phyloP scores from a whole-genome alignment of 92 coral and sea anemone species.

The Bergia puertoricense region DNA sequence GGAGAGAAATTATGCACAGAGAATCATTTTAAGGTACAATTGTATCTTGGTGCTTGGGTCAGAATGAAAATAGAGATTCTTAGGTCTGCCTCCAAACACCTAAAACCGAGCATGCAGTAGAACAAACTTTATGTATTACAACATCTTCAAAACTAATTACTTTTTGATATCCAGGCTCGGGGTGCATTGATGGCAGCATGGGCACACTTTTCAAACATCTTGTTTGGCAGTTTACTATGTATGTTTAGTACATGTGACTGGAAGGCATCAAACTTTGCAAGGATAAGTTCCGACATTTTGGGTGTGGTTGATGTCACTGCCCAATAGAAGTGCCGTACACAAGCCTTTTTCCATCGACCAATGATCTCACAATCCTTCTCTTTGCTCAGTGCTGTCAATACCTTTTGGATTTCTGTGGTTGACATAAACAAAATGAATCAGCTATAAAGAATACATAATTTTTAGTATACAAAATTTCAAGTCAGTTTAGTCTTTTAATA shows the following conservation, averaged over 20 bases:
- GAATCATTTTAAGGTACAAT: background rate
- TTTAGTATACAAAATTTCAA: no score
- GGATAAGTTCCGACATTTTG: background rate
- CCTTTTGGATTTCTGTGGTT: constrained; percentile 38
- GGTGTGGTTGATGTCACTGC: constrained; percentile 34
- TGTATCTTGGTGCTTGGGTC: background rate
- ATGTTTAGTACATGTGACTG: background rate
- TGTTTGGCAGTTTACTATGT: constrained; percentile 21
- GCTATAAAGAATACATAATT: no score
- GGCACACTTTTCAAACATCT: constrained; percentile 11
- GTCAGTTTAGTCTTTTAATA: no score
- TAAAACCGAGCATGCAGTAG: background rate
- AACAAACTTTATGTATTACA: background rate
- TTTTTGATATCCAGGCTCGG: constrained; percentile 22
- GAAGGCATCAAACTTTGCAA: no score
- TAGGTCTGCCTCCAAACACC: background rate
- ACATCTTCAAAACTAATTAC: background rate
- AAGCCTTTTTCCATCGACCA: constrained; percentile 45
- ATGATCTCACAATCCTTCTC: constrained; percentile 34
- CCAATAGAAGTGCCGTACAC: constrained; percentile 20
- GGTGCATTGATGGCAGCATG: constrained; percentile 12
- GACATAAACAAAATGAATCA: background rate
- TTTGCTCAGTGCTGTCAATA: constrained; percentile 25
- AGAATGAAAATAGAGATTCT: background rate
- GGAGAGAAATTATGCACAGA: background rate